These are phyloP conservation scores for Tupaia tana DNA, from an alignment of 2,113 vertebrate species.

Conservation along the genomic window DNA sequence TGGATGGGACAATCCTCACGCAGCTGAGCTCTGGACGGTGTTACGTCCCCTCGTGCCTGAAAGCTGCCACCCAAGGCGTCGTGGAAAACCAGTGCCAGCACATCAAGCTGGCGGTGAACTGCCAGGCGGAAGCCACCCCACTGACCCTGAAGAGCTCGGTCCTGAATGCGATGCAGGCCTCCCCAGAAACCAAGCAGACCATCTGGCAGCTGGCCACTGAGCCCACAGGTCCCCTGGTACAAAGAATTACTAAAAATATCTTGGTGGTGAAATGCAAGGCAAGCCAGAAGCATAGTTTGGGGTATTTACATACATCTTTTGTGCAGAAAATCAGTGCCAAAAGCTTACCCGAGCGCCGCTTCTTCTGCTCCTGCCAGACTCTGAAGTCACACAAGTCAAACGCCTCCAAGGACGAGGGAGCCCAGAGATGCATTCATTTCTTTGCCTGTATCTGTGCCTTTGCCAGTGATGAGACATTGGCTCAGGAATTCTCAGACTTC, in stretches of 20 bases:
- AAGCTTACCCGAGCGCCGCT: constrained; percentile 80
- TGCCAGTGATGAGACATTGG: constrained; percentile 92
- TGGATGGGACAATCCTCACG: constrained; percentile 90
- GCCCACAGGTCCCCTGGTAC: constrained; percentile 93
- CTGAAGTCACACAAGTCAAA: constrained; percentile 69
- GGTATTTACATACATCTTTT: constrained; percentile 93
- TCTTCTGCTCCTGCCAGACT: constrained; percentile 88
- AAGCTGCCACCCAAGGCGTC: constrained; percentile 75
- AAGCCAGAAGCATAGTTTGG: constrained; percentile 89
- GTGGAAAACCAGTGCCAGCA: constrained; percentile 91
- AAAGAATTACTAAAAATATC: constrained; percentile 91
- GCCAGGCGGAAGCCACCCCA: constrained; percentile 89
- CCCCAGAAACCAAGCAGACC: constrained; percentile 91
- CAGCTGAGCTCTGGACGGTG: constrained; percentile 93
- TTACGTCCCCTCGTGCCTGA: constrained; percentile 89
- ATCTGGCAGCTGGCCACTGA: constrained; percentile 93
- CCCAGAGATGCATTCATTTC: constrained; percentile 92
- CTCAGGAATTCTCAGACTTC: constrained; percentile 92
- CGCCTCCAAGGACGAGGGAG: constrained; percentile 66
- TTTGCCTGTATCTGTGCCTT: constrained; percentile 95
- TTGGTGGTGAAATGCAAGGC: constrained; percentile 94
- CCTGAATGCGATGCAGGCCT: constrained; percentile 87
- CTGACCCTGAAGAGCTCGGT: constrained; percentile 93
- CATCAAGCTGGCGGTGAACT: constrained; percentile 92
- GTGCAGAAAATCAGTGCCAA: constrained; percentile 78